Conservation (phyloP, 2,888 invertebrate genomes). For the Andricus curvator region DNA sequence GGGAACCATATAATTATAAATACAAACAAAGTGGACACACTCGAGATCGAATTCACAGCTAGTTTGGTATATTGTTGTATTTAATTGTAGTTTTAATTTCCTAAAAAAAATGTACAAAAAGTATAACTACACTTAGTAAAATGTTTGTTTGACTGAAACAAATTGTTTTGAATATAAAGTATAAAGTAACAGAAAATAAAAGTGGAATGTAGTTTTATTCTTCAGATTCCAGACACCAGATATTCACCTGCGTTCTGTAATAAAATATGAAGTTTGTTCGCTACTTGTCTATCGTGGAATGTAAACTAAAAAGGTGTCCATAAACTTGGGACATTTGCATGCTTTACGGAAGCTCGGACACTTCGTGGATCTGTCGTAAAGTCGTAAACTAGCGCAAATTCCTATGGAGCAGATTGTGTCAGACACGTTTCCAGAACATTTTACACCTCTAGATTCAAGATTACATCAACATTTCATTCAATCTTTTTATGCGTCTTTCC, state of each 20-base stretch:
- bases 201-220: not conserved
- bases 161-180: too few species aligned
- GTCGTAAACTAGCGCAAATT: slow-evolving; percentile 20
- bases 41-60: too few species aligned
- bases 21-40: too few species aligned
- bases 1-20: too few species aligned
- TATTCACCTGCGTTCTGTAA: not conserved
- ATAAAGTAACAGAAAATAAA: not conserved
- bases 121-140: too few species aligned
- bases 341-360: slow-evolving; percentile 25
- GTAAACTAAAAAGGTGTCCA: slow-evolving; percentile 9
- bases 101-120: too few species aligned
- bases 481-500: slow-evolving; percentile 5
- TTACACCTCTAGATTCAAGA: not conserved
- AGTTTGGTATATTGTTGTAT: too few species aligned
- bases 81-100: too few species aligned
- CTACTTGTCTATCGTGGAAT: slow-evolving; percentile 8
- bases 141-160: too few species aligned
- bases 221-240: too few species aligned
- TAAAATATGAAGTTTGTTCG: slow-evolving; percentile 30
- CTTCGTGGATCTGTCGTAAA: slow-evolving; percentile 18
- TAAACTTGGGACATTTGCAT: slow-evolving; percentile 24
- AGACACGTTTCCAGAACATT: not conserved
- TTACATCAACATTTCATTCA: slow-evolving; percentile 1
- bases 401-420: slow-evolving; percentile 7